phyloP scores from a whole-genome alignment of 2,113 vertebrate species.

The Erinaceus europaeus region DNA sequence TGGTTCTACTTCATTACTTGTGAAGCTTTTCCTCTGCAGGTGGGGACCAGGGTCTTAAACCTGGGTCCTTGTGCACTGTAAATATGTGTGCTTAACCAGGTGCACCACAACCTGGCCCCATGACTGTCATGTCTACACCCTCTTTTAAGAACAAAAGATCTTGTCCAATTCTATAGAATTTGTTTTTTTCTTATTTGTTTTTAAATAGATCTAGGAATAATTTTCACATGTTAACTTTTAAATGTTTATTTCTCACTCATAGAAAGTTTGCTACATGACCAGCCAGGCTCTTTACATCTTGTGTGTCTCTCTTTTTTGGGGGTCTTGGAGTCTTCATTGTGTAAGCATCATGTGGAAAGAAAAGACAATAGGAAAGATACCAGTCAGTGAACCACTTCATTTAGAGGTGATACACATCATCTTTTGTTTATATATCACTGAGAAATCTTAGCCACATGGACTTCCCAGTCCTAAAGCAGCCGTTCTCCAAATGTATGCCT shows the following conservation, averaged over 20 bases:
- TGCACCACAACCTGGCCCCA: not conserved
- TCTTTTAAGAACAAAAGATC: not conserved
- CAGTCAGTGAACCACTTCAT: not conserved
- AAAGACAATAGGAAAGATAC: not conserved
- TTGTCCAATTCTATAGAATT: not conserved
- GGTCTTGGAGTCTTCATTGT: not conserved
- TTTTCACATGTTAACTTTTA: not conserved
- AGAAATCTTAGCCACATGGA: not conserved
- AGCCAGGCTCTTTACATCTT: not conserved
- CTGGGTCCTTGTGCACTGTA: too few species aligned
- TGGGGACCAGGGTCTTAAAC: too few species aligned
- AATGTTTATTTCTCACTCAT: not conserved
- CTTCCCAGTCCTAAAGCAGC: not conserved
- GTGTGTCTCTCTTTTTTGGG: not conserved
- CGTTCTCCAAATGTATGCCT: not conserved
- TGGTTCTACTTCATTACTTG: too few species aligned
- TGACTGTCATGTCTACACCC: not conserved
- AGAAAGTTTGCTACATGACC: not conserved
- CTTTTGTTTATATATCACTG: not conserved
- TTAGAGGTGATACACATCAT: not conserved
- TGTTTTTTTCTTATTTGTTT: not conserved
- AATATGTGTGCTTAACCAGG: too few species aligned
- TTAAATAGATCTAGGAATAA: not conserved
- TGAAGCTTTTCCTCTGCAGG: too few species aligned
- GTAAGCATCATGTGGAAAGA: not conserved